phyloP scores from a whole-genome alignment of 2,113 vertebrate species.

The Proteles cristata region DNA sequence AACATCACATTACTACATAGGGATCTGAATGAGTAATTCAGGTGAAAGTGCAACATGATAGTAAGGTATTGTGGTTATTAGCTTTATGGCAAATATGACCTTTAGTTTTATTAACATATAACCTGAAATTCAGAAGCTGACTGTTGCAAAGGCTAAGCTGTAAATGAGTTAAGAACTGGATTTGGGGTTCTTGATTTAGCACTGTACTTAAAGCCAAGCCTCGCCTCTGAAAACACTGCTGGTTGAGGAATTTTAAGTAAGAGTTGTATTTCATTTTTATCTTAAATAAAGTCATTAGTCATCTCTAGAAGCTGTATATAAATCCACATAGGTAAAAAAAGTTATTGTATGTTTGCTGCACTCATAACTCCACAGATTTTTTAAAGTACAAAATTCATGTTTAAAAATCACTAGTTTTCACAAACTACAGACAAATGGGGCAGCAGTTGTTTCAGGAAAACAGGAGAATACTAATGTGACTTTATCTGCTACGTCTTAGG shows the following conservation, averaged over 20 bases:
- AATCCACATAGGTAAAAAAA: not conserved
- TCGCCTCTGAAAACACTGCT: not conserved
- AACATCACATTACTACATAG: not conserved
- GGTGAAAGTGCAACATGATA: not conserved
- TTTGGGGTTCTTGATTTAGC: not conserved
- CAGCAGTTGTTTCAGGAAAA: not conserved
- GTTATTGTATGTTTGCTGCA: not conserved
- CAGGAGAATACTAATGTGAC: not conserved
- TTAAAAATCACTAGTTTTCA: not conserved
- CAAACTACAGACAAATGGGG: not conserved
- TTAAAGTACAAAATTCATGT: not conserved
- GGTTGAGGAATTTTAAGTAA: not conserved
- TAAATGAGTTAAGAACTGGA: not conserved
- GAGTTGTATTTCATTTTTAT: constrained; percentile 28
- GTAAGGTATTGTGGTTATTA: not conserved
- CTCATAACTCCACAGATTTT: not conserved
- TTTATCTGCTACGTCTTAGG: not conserved
- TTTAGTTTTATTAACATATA: not conserved
- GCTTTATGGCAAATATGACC: not conserved
- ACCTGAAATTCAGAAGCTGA: not conserved
- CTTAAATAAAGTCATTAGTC: not conserved
- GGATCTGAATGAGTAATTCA: not conserved
- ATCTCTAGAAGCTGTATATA: not conserved
- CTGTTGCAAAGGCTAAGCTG: not conserved
- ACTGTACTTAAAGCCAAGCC: not conserved